Base-by-base conservation (phyloP, 1,140 invertebrate genomes). In the Coboldia fuscipes region DNA sequence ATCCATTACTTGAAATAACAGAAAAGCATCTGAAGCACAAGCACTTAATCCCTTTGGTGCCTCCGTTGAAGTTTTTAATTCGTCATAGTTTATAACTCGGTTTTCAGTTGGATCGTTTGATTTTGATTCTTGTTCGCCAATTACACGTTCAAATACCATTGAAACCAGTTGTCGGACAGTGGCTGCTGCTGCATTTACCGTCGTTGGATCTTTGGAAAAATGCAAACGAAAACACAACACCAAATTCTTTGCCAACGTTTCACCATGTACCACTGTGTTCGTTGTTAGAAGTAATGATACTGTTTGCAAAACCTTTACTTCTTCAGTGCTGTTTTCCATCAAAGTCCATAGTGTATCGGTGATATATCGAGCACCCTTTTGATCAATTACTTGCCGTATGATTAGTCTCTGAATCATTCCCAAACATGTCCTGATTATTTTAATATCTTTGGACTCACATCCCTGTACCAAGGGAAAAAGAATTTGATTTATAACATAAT, bases 381-480 rank as follows among this genome's bases (percentile, higher is more conserved):
- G 75, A 57, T 86, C 81, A 30, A 88, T 69, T 18, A 75, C 70
- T 54, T 82, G 75, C 43, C 83, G 74, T 2, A 75, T 83, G 44
- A 85, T 84, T 18, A 85, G 49, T 38, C 73, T 66, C 53, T 84
- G 80, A 60, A 97, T 92, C 36, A 84, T 82, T 41, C 75, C 75
- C 23, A 98, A 59, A 53, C 88, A 90, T 51, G 90, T 80, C 67
- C 82, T 84, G 24, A 94, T 86, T 42, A 97, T 80, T 68, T 94
- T 96, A 16, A 86, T 67, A 62, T 93, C 89, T 65, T 93, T 96
- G 15, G 89, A 93, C 51, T 97, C 90, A 68, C 92, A 97, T 48
- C 89, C 93, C 62, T 97, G 79, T 32, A 97, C 82, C 43, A 97
- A 65, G n/a, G 93, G 92, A 60, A 93, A 92, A 15, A 98, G 61